These are phyloP conservation scores for Drosophila malerkotliana DNA, from an alignment of 1,140 invertebrate species.

Conservation along the genomic window DNA sequence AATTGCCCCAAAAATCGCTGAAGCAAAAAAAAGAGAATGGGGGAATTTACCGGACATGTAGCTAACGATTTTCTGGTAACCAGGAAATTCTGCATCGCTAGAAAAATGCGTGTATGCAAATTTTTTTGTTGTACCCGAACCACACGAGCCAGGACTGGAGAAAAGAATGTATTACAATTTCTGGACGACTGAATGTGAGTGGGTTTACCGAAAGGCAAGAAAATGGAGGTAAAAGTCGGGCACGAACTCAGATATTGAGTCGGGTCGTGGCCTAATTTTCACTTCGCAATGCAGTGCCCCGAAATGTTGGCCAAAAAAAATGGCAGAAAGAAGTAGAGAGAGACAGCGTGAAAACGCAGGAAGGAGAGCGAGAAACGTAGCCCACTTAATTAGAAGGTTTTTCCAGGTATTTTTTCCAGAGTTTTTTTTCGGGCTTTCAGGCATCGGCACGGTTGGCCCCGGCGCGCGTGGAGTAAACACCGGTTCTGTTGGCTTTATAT, in stretches of 20 bases:
- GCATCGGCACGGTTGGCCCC: constrained; percentile 36
- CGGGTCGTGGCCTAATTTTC: constrained; percentile 54
- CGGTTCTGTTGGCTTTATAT: constrained; percentile 28
- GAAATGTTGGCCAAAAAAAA: constrained; percentile 33
- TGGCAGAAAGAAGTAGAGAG: background rate
- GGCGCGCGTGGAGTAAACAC: constrained; percentile 30
- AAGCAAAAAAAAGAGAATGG: constrained; percentile 19
- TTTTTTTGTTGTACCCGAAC: constrained; percentile 28
- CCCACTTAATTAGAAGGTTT: constrained; percentile 73
- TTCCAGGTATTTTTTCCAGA: constrained; percentile 23
- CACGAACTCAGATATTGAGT: constrained; percentile 27
- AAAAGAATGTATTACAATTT: constrained; percentile 48
- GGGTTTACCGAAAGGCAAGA: constrained; percentile 21
- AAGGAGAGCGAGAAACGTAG: constrained; percentile 1
- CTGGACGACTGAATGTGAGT: constrained; percentile 2
- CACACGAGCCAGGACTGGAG: constrained; percentile 27
- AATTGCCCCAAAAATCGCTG: constrained; percentile 57
- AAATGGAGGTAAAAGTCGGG: constrained; percentile 29
- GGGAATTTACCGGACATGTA: constrained; percentile 62
- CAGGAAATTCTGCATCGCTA: constrained; percentile 43
- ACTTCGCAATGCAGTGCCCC: constrained; percentile 33
- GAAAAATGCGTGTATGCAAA: constrained; percentile 77
- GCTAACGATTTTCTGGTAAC: constrained; percentile 56
- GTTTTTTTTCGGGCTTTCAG: constrained; percentile 16
- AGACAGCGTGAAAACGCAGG: background rate